These are phyloP conservation scores for Dallia pectoralis DNA, from an alignment of 2,797 vertebrate species.

Conservation along the genomic window DNA sequence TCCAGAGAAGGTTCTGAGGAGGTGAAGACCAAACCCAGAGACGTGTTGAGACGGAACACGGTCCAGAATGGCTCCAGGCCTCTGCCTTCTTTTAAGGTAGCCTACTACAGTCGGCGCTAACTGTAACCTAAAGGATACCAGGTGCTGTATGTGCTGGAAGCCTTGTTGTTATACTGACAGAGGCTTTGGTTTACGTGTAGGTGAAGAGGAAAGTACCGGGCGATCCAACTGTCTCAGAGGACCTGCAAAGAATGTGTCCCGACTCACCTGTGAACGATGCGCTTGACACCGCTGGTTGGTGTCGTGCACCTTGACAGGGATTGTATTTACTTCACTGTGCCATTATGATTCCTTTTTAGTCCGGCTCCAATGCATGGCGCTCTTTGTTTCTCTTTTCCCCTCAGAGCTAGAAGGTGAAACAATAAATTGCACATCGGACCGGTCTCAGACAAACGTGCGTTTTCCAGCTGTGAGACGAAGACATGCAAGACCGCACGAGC, in stretches of 20 bases:
- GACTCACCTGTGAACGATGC: conserved; percentile 67
- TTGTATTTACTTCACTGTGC: background rate
- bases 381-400: conserved; percentile 8
- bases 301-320: background rate
- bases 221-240: conserved; percentile 70
- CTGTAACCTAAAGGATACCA: background rate
- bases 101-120: background rate
- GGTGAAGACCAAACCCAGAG: conserved; percentile 76
- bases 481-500: conserved; percentile 83
- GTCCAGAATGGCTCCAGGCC: conserved; percentile 80
- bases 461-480: conserved; percentile 75
- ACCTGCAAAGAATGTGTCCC: conserved; percentile 73
- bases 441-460: conserved; percentile 67
- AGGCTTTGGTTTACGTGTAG: conserved; percentile 51
- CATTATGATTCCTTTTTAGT: background rate
- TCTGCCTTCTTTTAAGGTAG: conserved; percentile 93
- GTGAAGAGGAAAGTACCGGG: conserved; percentile 87
- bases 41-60: conserved; percentile 57
- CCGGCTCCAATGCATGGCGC: background rate
- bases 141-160: too few species aligned
- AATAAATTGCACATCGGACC: conserved; percentile 62
- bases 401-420: conserved; percentile 63
- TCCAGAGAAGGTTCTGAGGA: conserved; percentile 74
- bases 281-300: conserved; percentile 75
- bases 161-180: background rate